Conservation (phyloP, 1,140 invertebrate genomes). For the Panagrolaimus sp. region DNA sequence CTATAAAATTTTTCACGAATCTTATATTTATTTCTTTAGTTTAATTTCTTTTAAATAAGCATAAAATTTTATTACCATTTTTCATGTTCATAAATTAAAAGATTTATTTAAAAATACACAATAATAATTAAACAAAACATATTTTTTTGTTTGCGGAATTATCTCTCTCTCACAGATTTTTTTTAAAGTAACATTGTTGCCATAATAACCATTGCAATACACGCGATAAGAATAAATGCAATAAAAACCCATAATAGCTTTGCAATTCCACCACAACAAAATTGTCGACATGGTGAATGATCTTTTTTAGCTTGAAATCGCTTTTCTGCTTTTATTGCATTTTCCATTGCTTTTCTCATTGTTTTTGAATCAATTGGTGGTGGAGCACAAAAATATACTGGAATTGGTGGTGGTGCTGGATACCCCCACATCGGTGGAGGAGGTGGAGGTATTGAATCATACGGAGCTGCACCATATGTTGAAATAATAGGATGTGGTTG, state of each 20-base stretch:
- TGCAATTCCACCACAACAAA: slow-evolving; percentile 10
- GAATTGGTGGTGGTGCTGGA: neutral
- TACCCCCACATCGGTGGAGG: neutral
- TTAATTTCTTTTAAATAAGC: no score
- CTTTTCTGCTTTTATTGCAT: slow-evolving; percentile 4
- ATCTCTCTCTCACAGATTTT: no score
- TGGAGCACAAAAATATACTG: slow-evolving; percentile 9
- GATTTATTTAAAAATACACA: no score
- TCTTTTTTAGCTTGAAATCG: neutral
- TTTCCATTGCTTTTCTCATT: neutral
- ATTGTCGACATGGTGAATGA: slow-evolving; percentile 1
- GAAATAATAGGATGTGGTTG: neutral
- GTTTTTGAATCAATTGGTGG: slow-evolving; percentile 1
- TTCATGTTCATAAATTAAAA: no score
- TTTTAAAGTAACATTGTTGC: no score
- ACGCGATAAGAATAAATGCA: neutral
- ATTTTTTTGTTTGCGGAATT: no score
- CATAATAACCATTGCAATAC: slow-evolving; percentile 4
- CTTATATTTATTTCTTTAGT: no score
- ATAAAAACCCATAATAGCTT: neutral
- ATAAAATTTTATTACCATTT: no score
- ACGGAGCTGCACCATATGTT: neutral
- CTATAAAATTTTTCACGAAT: no score
- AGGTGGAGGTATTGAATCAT: neutral
- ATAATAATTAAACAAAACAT: no score